Evolutionary conservation across 2,797 vertebrate genomes (phyloP).

Genomic region (Gila robusta): DNA sequence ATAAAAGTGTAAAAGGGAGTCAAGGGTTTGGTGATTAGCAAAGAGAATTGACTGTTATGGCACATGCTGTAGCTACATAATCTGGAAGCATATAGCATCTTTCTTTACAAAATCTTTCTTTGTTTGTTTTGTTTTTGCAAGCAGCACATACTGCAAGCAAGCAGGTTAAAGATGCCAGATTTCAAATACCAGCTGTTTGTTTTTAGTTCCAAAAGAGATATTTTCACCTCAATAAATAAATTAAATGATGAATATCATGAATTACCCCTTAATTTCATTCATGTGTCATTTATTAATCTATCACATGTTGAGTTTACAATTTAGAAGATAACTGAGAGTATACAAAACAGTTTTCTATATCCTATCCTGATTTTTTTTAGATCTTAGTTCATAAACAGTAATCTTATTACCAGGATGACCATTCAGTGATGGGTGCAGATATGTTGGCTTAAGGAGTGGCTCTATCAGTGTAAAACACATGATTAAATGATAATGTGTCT

Average conservation of each 20-base stretch:
- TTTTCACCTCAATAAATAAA: too few relatives aligned
- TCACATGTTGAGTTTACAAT: background rate
- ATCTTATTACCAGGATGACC: conserved; percentile 15
- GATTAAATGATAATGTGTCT: conserved; percentile 16
- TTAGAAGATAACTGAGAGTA: background rate
- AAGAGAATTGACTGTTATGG: too few relatives aligned
- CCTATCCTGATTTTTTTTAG: conserved; percentile 43
- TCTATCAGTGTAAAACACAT: conserved; percentile 25
- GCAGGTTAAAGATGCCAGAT: too few relatives aligned
- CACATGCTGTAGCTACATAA: too few relatives aligned
- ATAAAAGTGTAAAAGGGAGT: too few relatives aligned
- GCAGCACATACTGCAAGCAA: too few relatives aligned
- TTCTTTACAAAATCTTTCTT: too few relatives aligned
- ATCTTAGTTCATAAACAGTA: conserved; percentile 30
- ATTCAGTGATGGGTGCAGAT: conserved; percentile 6
- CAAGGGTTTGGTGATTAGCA: too few relatives aligned
- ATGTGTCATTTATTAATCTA: background rate
- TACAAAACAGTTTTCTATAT: background rate
- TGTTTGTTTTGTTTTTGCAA: too few relatives aligned
- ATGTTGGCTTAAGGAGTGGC: conserved; percentile 52
- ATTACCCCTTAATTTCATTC: background rate
- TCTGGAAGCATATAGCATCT: too few relatives aligned
- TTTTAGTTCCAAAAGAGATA: background rate
- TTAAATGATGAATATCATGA: background rate
- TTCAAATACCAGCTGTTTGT: background rate